phyloP scores from a whole-genome alignment of 2,888 invertebrate genomes.

The Pseudolycoriella hygida region DNA sequence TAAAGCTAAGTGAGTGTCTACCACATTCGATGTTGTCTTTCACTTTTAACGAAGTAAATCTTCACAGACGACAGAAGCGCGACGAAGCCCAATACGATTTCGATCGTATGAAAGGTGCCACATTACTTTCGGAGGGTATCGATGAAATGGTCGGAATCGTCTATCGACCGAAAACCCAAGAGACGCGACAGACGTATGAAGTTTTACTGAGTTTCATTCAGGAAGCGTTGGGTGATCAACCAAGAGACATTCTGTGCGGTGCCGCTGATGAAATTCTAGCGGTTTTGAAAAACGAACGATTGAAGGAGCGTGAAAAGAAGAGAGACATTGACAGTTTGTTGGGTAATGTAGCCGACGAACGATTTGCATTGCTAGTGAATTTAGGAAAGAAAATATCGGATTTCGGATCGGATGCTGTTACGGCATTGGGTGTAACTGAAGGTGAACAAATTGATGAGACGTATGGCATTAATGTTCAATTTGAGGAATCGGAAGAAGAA shows the following conservation, averaged over 20 bases:
- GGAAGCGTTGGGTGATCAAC: slow-evolving; percentile 92
- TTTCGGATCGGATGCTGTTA: slow-evolving; percentile 55
- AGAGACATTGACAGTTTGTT: slow-evolving; percentile 77
- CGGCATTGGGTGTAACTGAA: slow-evolving; percentile 28
- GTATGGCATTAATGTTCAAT: slow-evolving; percentile 98
- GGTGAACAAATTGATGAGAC: slow-evolving; percentile 93
- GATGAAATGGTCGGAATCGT: slow-evolving; percentile 90
- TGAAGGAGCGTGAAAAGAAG: slow-evolving; percentile 87
- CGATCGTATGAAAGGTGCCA: slow-evolving; percentile 74
- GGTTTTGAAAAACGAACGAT: slow-evolving; percentile 84
- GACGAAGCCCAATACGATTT: slow-evolving; percentile 89
- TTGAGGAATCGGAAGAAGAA: slow-evolving; percentile 96
- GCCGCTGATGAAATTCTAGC: slow-evolving; percentile 97
- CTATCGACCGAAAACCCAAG: slow-evolving; percentile 92
- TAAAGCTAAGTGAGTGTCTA: slow-evolving; percentile 59
- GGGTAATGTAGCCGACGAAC: slow-evolving; percentile 67
- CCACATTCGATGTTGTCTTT: background rate
- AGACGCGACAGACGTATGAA: slow-evolving; percentile 94
- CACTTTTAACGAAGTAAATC: slow-evolving; percentile 6
- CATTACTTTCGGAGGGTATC: slow-evolving; percentile 67
- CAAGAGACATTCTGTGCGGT: slow-evolving; percentile 89
- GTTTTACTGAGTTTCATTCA: slow-evolving; percentile 91
- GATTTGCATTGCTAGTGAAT: slow-evolving; percentile 85
- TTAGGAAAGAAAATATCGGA: slow-evolving; percentile 97
- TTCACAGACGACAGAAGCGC: slow-evolving; percentile 56